phyloP scores from a whole-genome alignment of 64 coral and sea anemone genomes.

The Actinia equina region DNA sequence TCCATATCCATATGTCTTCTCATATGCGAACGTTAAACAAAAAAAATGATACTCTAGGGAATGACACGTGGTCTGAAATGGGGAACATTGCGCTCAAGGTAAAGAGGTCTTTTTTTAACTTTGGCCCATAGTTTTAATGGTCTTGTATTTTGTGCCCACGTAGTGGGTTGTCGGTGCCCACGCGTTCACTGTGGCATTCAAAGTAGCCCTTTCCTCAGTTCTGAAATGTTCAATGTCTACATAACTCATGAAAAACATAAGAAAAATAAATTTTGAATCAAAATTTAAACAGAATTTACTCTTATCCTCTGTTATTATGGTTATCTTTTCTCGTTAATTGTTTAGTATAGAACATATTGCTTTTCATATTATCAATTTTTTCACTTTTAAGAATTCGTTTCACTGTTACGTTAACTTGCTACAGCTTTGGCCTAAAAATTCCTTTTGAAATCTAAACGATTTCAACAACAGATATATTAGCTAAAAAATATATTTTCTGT shows the following conservation, averaged over 20 bases:
- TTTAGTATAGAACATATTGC: too few relatives aligned
- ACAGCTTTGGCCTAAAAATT: neutral
- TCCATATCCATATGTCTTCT: too few relatives aligned
- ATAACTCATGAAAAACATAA: neutral
- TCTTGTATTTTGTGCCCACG: neutral
- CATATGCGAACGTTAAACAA: too few relatives aligned
- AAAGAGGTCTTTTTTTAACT: too few relatives aligned
- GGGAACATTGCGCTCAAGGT: too few relatives aligned
- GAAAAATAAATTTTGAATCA: neutral
- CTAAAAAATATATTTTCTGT: neutral
- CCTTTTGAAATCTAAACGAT: neutral
- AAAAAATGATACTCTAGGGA: too few relatives aligned
- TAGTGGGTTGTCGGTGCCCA: neutral
- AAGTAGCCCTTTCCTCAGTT: neutral
- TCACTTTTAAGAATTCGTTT: neutral
- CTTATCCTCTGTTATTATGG: neutral
- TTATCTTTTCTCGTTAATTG: too few relatives aligned
- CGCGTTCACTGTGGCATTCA: neutral
- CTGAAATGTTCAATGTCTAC: neutral
- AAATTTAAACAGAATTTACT: neutral
- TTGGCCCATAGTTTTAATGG: neutral
- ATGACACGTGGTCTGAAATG: too few relatives aligned
- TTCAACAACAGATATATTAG: neutral
- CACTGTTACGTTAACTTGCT: neutral
- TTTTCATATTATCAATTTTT: too few relatives aligned